Evolutionary conservation across 2,888 invertebrate genomes (phyloP), one percentile per base, ranked within the genome.

Genomic region (Glyphotaelius pellucidus): DNA sequence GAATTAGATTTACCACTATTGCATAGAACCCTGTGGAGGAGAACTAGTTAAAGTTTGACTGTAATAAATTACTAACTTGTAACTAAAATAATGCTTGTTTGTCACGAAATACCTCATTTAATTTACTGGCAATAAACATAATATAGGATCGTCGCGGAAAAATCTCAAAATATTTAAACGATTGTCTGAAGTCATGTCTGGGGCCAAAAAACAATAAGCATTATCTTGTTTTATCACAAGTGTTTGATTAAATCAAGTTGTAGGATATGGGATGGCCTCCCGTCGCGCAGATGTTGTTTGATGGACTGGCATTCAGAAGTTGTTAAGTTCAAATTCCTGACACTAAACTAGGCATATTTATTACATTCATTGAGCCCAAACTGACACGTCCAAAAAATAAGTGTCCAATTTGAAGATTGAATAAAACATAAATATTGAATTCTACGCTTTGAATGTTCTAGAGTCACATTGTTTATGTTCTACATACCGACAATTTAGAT

Each of bases 261-360:
- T 67, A 67, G 67, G 67, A 67, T 67, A 67, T 42, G 11, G 47
- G 86, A 86, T n/a, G 86, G 35, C 15, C 86, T 42, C 86, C 86
- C 42, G 86, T 47, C 42, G 86, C 15, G 38, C 47, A 25, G 67
- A 67, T 47, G 42, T 86, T 86, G 86, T 47, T 42, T 86, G 83
- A 83, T 83, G 86, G 47, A 42, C 86, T 42, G 86, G 86, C 14
- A 42, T 86, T 86, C 86, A 42, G 86, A 30, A 86, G 86, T 86
- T 86, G 86, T n/a, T 35, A 86, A 86, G 42, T 86, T 86, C 42
- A 38, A 42, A 86, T 86, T 86, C 86, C 86, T 42, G 30, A 42
- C 86, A 86, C 83, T 83, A 83, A 83, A 83, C 19, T 83, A 83
- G 32, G 12, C 35, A 35, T 83, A 38, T 83, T 83, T 83, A 35